Evolutionary conservation across 2,888 invertebrate genomes (phyloP).

Genomic region (Eretmocerus hayati): DNA sequence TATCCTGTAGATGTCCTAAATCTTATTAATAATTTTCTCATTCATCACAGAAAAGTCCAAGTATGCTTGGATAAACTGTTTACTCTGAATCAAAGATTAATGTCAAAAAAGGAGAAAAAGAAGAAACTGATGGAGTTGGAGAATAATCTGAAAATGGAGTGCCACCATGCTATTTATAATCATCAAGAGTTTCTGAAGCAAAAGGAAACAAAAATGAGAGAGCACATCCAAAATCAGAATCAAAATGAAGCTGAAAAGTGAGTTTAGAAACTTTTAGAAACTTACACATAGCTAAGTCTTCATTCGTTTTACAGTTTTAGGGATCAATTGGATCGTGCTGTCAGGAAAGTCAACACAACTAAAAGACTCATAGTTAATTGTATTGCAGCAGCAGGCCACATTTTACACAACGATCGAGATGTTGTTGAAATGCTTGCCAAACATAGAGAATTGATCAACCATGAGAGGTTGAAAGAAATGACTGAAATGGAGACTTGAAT

Average conservation of each 20-base stretch:
- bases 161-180: conserved; percentile 23
- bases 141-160: conserved; percentile 26
- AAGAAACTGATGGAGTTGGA: conserved; percentile 20
- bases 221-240: no score
- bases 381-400: conserved; percentile 22
- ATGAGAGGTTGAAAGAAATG: conserved; percentile 28
- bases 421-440: conserved; percentile 26
- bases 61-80: conserved; percentile 23
- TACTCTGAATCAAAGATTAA: conserved; percentile 21
- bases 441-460: conserved; percentile 27
- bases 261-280: no score
- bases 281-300: neutral
- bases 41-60: conserved; percentile 24
- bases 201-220: no score
- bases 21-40: conserved; percentile 1
- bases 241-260: no score
- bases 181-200: conserved; percentile 28
- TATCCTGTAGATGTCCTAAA: neutral
- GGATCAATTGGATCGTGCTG: conserved; percentile 15
- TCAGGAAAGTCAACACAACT: conserved; percentile 29
- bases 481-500: neutral
- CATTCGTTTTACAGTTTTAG: conserved; percentile 25
- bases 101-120: conserved; percentile 18
- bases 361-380: conserved; percentile 31
- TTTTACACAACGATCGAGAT: conserved; percentile 16